phyloP scores from a whole-genome alignment of 2,888 invertebrate genomes.

The Oscheius myriophilus region DNA sequence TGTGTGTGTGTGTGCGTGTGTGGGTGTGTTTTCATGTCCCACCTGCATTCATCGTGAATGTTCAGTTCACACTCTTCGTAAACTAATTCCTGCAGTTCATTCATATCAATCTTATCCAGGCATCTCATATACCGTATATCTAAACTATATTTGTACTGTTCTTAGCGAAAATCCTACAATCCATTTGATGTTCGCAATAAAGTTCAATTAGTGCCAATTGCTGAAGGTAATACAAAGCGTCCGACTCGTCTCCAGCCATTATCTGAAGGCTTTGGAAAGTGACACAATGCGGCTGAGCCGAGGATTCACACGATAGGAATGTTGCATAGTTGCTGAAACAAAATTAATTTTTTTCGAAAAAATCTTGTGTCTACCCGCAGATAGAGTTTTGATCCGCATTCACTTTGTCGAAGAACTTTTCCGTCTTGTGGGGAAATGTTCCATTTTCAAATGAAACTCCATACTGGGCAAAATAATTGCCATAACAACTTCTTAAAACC shows the following conservation, averaged over 20 bases:
- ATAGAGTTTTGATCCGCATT: conserved; percentile 2
- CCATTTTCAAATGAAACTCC: conserved; percentile 11
- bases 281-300: conserved; percentile 8
- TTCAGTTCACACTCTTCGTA: conserved; percentile 27
- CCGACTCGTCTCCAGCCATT: conserved; percentile 17
- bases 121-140: conserved; percentile 23
- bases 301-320: conserved; percentile 17
- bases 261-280: conserved; percentile 15
- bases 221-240: conserved; percentile 25
- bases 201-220: conserved; percentile 25
- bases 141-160: background rate
- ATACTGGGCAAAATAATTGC: conserved; percentile 6
- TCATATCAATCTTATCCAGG: conserved; percentile 18
- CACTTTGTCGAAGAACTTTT: conserved; percentile 16
- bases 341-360: background rate
- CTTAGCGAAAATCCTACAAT: conserved; percentile 8
- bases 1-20: too few relatives aligned
- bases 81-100: conserved; percentile 22
- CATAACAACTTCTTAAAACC: conserved; percentile 9
- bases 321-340: conserved; percentile 24
- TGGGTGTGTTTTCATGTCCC: too few relatives aligned
- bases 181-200: conserved; percentile 22
- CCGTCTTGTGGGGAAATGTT: conserved; percentile 12
- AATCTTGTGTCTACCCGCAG: conserved; percentile 16
- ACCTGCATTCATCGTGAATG: conserved; percentile 22